phyloP scores from a whole-genome alignment of 2,888 invertebrate species.

The Drosophila formosana region DNA sequence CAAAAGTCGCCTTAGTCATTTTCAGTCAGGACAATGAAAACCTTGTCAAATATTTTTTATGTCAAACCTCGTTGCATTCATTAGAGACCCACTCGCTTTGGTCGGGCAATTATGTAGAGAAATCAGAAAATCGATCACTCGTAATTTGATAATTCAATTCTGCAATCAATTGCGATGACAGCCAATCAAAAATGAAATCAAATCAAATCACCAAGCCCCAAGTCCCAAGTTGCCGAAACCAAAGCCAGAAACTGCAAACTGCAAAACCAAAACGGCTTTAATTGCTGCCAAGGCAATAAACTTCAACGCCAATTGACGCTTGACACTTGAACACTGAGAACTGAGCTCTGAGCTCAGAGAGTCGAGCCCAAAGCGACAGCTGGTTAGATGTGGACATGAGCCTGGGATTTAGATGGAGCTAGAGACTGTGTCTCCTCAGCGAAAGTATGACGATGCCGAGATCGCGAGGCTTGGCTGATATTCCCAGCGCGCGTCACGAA shows the following conservation, averaged over 20 bases:
- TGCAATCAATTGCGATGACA: conserved; percentile 67
- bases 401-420: not conserved
- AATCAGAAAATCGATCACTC: conserved; percentile 31
- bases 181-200: conserved; percentile 69
- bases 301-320: conserved; percentile 78
- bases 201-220: conserved; percentile 62
- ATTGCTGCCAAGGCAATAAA: conserved; percentile 80
- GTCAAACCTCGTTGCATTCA: conserved; percentile 27
- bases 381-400: not conserved
- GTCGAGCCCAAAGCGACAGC: not conserved
- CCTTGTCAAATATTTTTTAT: conserved; percentile 1
- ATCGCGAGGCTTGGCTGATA: conserved; percentile 39
- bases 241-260: conserved; percentile 5
- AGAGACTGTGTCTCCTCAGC: conserved; percentile 42
- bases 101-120: conserved; percentile 47
- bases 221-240: conserved; percentile 14
- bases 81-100: conserved; percentile 16
- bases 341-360: conserved; percentile 12
- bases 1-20: conserved; percentile 2
- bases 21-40: not conserved
- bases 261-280: conserved; percentile 58
- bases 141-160: conserved; percentile 77
- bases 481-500: conserved; percentile 77
- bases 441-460: conserved; percentile 67
- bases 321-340: conserved; percentile 70